These are phyloP conservation scores for Nemoura dubitans DNA, from an alignment of 2,888 invertebrate genomes.

Conservation along the genomic window DNA sequence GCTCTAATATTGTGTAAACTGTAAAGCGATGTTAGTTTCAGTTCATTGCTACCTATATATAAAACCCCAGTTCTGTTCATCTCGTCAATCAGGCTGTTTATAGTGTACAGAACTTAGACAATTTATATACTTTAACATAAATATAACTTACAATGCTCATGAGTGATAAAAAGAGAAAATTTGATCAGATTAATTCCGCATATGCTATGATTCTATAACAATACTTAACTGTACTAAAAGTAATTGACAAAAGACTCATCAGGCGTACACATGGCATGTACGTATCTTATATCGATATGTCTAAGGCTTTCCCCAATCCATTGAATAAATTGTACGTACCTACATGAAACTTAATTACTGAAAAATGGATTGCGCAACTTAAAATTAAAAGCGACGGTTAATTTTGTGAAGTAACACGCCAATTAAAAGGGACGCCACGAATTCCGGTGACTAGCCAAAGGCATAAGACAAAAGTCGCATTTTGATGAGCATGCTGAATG, in stretches of 20 bases:
- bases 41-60: too few species aligned
- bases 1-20: too few species aligned
- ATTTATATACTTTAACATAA: too few species aligned
- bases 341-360: background rate
- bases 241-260: background rate
- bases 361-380: background rate
- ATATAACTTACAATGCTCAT: too few species aligned
- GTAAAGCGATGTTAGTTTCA: too few species aligned
- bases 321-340: background rate
- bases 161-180: background rate
- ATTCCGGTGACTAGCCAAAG: background rate
- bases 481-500: background rate
- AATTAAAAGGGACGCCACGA: background rate
- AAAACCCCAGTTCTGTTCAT: too few species aligned
- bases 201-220: background rate
- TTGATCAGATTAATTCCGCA: background rate
- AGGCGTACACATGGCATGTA: background rate
- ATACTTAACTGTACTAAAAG: background rate
- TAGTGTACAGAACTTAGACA: too few species aligned
- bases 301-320: background rate
- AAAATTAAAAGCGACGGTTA: background rate
- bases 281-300: background rate
- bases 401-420: background rate
- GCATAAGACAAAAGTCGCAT: background rate
- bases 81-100: too few species aligned